Percentiles rank a stretch among this genome's conserved stretches.
phyloP scores from a whole-genome alignment of 1,140 invertebrate species.

The Trachymyrmex septentrionalis region DNA sequence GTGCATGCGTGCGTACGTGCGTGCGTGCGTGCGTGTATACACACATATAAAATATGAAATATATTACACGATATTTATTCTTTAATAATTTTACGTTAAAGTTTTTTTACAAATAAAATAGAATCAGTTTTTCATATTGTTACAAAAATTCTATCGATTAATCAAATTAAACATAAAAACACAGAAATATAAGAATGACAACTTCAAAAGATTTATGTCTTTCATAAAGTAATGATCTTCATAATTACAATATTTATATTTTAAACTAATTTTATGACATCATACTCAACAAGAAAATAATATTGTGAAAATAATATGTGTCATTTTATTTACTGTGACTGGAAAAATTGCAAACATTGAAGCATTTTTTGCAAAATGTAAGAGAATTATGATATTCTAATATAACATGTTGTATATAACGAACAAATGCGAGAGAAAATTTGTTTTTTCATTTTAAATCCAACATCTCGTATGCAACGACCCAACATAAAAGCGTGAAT shows the following conservation, averaged over 20 bases:
- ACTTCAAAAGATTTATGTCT: neutral
- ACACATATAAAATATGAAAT: too few species aligned
- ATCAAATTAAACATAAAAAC: too few species aligned
- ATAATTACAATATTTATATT: conserved; percentile 15
- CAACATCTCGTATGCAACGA: neutral
- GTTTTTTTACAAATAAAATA: too few species aligned
- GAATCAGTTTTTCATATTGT: too few species aligned
- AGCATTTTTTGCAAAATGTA: neutral
- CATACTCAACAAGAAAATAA: neutral
- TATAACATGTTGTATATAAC: neutral
- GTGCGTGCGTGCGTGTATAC: too few species aligned
- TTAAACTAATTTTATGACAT: neutral
- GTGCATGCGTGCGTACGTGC: too few species aligned
- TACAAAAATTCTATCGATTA: too few species aligned
- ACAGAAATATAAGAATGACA: neutral
- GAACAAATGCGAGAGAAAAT: neutral
- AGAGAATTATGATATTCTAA: conserved; percentile 23
- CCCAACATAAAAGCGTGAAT: neutral
- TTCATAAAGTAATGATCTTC: neutral
- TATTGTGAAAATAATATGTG: neutral
- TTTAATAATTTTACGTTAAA: too few species aligned
- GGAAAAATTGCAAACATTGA: conserved; percentile 1
- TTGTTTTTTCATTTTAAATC: neutral
- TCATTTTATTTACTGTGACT: neutral
- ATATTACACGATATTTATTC: too few species aligned